Base-by-base conservation (phyloP, 2,888 invertebrate genomes). In the Leptinotarsa tumamoca region DNA sequence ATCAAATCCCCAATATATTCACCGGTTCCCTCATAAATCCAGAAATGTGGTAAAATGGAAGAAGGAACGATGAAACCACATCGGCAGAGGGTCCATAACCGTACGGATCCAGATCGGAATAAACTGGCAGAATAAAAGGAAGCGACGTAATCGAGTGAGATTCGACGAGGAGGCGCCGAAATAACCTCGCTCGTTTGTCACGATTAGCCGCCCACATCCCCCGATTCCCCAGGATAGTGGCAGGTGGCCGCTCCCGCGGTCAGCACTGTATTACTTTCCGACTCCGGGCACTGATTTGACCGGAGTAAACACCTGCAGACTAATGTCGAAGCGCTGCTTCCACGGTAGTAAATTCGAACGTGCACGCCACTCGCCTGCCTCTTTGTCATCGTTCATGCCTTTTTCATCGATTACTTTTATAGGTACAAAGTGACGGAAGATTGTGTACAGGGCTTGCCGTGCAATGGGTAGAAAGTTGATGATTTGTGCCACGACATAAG, bases 171-270 rank as follows among this genome's bases (percentile, higher is more conserved):
- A 79, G 81, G 79, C 75, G 81, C 78, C 78, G 84, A 86, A 85
- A 85, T 86, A 84, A 84, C 84, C 83, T 74, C 81, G 84, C 84
- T 87, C 86, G 86, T 87, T 88, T 87, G 87, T 88, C 87, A 87
- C 86, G 87, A 87, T 87, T 87, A 88, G 86, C 82, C 83, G 80
- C 80, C 77, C 79, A 78, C 79, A 78, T 77, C 75, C 78, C 79
- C 75, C 74, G 73, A 74, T 71, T 71, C 80, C 75, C 72, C 81
- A 17, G 81, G 80, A 82, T 81, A 81, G 82, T 83, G 84, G 85
- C 86, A 86, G 85, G 86, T 86, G 86, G 86, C 83, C 84, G 86
- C 84, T 85, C 83, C 84, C 84, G 84, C 84, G 85, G 85, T 85
- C 86, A 83, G 81, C 84, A 85, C 85, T 84, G 84, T 82, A 85